Base-by-base conservation (phyloP, 2,113 vertebrate species). In the Zootoca vivipara region DNA sequence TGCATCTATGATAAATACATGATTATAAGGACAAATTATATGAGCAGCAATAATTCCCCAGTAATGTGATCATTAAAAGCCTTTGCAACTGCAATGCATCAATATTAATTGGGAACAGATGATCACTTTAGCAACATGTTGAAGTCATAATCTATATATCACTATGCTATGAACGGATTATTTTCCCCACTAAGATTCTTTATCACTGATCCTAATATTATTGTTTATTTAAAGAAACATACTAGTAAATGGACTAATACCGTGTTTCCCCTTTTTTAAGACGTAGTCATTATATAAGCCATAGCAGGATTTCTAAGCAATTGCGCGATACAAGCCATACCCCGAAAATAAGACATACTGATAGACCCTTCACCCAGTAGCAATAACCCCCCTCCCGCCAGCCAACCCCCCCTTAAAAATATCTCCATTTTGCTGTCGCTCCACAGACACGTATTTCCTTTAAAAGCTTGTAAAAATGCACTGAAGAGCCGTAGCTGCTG, bases 21-120 rank as follows among this genome's bases (percentile, higher is more conserved):
- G 96, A 98, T 98, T 98, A 98, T 97, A 96, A 97, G 97, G 96
- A 98, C 96, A 98, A 98, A 98, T 98, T 97, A 97, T 97, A 98
- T 96, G 96, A 97, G 95, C 85, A 93, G 96, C 96, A 96, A 98
- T 98, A 97, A 98, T 98, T 98, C 97, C 94, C 93, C 91, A 92
- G 97, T 98, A 98, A 97, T 96, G 94, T 90, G 96, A 97, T 97
- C 98, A 97, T 98, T 98, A 98, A 97, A 98, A 97, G 94, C 93
- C 92, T 95, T 96, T 93, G 93, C 87, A 95, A 96, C 91, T 96
- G 96, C 95, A 96, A 98, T 99, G 97, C 93, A 98, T 99, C 98
- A 98, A 92, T 95, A 94, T 97, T 98, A 99, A 99, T 98, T 98
- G 97, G 98, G 96, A 96, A 97, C 95, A 96, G 96, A 98, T 97